These are phyloP conservation scores for Adineta ricciae DNA, from an alignment of 2,888 invertebrate species.

Conservation along the genomic window DNA sequence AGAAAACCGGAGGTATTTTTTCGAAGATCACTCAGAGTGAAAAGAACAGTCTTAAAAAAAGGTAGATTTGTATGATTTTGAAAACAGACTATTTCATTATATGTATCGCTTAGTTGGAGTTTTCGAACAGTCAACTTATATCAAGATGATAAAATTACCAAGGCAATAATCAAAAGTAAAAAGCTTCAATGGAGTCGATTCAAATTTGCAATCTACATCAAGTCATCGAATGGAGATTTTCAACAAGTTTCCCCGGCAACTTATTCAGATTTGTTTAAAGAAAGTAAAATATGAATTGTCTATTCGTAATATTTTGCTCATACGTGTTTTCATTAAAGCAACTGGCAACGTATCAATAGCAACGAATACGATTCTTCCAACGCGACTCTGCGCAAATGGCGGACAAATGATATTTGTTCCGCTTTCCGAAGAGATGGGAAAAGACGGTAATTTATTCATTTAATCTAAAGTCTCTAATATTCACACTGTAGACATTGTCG, in stretches of 20 bases:
- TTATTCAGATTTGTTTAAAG: background rate
- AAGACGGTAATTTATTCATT: background rate
- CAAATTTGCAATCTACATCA: background rate
- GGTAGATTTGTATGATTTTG: background rate
- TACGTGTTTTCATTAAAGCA: background rate
- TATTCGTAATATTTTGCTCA: background rate
- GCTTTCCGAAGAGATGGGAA: background rate
- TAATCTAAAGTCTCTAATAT: background rate
- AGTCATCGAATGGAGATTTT: background rate
- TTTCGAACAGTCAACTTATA: background rate
- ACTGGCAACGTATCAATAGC: background rate
- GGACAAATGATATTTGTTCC: background rate
- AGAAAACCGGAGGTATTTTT: background rate
- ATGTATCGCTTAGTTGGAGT: background rate
- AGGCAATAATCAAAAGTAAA: background rate
- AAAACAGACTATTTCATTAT: too few relatives aligned
- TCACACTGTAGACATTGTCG: background rate
- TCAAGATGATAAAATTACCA: background rate
- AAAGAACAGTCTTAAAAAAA: background rate
- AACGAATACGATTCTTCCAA: background rate
- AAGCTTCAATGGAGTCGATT: background rate
- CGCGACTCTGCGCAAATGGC: background rate
- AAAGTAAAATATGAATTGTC: background rate
- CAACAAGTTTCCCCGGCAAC: background rate
- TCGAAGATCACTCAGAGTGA: background rate